These are phyloP conservation scores for Eulemur coronatus DNA, from an alignment of 2,797 vertebrate species.

Conservation along the genomic window DNA sequence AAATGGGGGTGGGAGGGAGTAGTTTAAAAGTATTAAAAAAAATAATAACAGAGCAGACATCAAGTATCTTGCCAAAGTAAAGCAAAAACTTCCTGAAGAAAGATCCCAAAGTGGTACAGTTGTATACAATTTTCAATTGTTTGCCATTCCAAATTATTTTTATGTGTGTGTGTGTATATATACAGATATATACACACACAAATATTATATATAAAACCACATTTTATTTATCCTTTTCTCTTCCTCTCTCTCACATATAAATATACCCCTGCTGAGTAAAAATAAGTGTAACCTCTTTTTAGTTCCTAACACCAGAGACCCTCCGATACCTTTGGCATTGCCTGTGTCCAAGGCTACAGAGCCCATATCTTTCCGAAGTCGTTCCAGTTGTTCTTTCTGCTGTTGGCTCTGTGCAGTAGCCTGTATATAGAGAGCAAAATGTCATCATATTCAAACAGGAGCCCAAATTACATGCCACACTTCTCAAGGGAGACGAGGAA, in stretches of 20 bases:
- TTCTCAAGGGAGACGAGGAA: neutral
- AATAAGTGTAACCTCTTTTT: neutral
- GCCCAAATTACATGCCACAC: neutral
- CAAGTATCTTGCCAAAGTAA: neutral
- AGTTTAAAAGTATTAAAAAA: neutral
- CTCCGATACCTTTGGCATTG: constrained; percentile 82
- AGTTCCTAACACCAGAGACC: neutral
- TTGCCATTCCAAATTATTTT: neutral
- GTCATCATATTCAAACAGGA: neutral
- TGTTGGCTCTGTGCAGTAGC: constrained; percentile 87
- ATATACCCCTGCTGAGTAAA: neutral
- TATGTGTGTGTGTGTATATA: neutral
- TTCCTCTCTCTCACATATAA: neutral
- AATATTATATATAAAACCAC: neutral
- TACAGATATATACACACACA: neutral
- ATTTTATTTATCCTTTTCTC: neutral
- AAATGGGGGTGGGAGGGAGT: too few relatives aligned
- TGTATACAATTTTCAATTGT: neutral
- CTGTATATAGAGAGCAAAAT: constrained; percentile 79
- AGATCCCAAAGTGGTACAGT: neutral
- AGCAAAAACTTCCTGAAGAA: neutral
- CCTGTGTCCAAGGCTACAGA: constrained; percentile 85
- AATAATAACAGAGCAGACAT: neutral
- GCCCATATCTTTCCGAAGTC: constrained; percentile 92
- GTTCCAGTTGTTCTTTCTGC: constrained; percentile 92